These are phyloP conservation scores for Champsocephalus gunnari DNA, from an alignment of 2,797 vertebrate genomes.

Conservation along the genomic window DNA sequence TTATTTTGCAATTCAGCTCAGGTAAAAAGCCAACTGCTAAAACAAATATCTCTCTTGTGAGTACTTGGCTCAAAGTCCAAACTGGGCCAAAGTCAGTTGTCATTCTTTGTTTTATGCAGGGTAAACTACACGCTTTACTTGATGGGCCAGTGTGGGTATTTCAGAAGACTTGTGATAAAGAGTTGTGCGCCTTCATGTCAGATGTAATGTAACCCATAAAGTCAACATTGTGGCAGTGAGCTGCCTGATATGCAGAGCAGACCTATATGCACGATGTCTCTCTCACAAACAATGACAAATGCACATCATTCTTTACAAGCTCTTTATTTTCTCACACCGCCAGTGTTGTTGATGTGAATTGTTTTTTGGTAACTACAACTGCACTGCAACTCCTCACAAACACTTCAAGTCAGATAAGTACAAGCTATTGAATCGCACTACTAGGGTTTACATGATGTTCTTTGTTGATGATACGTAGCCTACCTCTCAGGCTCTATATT, in stretches of 20 bases:
- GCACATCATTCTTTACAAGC: background rate
- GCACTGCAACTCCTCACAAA: background rate
- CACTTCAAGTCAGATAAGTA: background rate
- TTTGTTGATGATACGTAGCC: background rate
- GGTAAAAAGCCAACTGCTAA: constrained; percentile 1
- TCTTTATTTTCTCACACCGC: constrained; percentile 39
- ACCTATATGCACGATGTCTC: background rate
- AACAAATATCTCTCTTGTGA: constrained; percentile 35
- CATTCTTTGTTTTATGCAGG: background rate
- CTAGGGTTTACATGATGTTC: background rate
- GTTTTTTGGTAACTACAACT: background rate
- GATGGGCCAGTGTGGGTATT: background rate
- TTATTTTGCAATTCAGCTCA: constrained; percentile 3
- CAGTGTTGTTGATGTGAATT: constrained; percentile 9
- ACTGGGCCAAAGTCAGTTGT: background rate
- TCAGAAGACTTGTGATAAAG: background rate
- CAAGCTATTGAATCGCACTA: background rate
- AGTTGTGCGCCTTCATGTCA: background rate
- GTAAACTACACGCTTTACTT: background rate
- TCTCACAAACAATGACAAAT: background rate
- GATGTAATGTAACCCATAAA: background rate
- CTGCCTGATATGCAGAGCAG: background rate
- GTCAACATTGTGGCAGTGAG: background rate
- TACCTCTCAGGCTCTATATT: background rate
- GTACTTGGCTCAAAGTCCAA: constrained; percentile 62